These are phyloP conservation scores for Xylophagus ater DNA, from an alignment of 2,888 invertebrate genomes.

Conservation along the genomic window DNA sequence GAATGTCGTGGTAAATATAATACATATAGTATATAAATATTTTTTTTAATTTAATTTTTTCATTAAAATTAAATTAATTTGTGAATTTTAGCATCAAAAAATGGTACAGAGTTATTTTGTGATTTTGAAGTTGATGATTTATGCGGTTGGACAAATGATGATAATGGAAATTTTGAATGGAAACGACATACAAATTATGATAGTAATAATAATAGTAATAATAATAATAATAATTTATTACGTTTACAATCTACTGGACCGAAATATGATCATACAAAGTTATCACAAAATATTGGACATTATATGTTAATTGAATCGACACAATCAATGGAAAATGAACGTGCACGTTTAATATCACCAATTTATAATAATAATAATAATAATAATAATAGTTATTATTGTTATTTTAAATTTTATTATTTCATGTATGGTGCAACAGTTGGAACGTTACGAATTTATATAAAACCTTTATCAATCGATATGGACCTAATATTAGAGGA, in stretches of 20 bases:
- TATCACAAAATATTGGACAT: slow-evolving; percentile 48
- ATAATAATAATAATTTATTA: no score
- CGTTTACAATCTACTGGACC: slow-evolving; percentile 55
- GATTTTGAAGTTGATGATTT: slow-evolving; percentile 43
- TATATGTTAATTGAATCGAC: slow-evolving; percentile 78
- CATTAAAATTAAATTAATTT: background rate
- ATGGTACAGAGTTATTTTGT: slow-evolving; percentile 21
- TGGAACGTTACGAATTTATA: slow-evolving; percentile 44
- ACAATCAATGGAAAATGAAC: slow-evolving; percentile 48
- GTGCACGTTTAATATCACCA: slow-evolving; percentile 63
- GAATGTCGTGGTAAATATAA: slow-evolving; percentile 40
- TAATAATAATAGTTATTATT: slow-evolving; percentile 36
- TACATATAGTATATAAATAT: background rate
- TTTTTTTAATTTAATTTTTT: background rate
- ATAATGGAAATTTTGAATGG: slow-evolving; percentile 63
- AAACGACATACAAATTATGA: slow-evolving; percentile 45
- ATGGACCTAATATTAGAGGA: slow-evolving; percentile 21
- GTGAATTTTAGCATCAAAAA: slow-evolving; percentile 12
- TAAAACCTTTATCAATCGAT: slow-evolving; percentile 38
- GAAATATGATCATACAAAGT: slow-evolving; percentile 61
- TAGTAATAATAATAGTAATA: slow-evolving; percentile 20
- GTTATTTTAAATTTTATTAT: slow-evolving; percentile 61
- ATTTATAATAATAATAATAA: slow-evolving; percentile 44
- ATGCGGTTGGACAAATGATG: slow-evolving; percentile 71
- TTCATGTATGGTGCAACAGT: slow-evolving; percentile 64